Base-by-base conservation (phyloP, 2,797 vertebrate species). In the Cirrhinus mrigala region DNA sequence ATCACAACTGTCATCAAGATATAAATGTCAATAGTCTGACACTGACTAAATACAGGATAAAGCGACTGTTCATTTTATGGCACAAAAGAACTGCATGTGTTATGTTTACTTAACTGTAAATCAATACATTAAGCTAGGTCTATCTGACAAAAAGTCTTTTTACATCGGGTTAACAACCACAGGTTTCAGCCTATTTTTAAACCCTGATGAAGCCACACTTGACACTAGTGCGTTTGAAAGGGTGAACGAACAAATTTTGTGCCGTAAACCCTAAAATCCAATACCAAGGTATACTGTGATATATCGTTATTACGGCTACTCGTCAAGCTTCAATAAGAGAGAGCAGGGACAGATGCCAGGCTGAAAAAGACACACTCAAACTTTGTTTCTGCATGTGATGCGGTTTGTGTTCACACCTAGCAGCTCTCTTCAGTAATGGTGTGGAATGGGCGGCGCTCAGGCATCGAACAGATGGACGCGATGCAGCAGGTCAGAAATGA, bases 381-480 rank as follows among this genome's bases (percentile, higher is more conserved):
- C 15, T 56, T 71, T 54, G 24, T 69, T n/a, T 33, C 52, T 54
- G 68, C 40, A 27, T 40, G 64, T 20, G n/a, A 54, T 15, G 40
- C 46, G 24, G 33, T 58, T 58, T 84, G 71, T 85, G 60, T 76
- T 60, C 46, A 54, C 37, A 75, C 54, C 73, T 81, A 60, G 37
- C 71, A 56, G 79, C 73, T 81, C 66, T 60, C 15, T 73, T 66
- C 79, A 68, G 79, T 69, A 58, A 71, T 70, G 44, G 24, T 73
- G 71, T 79, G 37, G 66, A 75, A 62, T 56, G 68, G 83, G 75
- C 7, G 27, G 80, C n/a, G 75, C 50, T 76, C 50, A 15, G 70
- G 54, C 80, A 58, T 46, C 44, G 75, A 85, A 82, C 88, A 89
- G 88, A 89, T 89, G 88, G 88, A 89, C 6, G 15, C 68, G 22